Percentiles rank a stretch among this genome's conserved stretches.
These are phyloP conservation scores for Hyles lineata DNA, from an alignment of 2,888 invertebrate genomes.

Conservation along the genomic window DNA sequence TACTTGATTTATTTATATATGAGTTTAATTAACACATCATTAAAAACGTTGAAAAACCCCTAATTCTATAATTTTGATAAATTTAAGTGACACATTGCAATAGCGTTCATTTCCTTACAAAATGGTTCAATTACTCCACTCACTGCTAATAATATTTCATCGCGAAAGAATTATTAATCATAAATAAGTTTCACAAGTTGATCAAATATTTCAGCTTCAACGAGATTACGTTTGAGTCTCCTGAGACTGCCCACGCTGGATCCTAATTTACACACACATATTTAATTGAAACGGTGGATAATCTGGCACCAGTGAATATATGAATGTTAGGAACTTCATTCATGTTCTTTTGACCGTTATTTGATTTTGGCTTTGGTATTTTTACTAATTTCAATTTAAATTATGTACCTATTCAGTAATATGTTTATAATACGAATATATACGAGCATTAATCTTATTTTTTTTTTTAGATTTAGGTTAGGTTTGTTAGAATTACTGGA, in stretches of 20 bases:
- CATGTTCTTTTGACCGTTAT: neutral
- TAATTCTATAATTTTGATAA: neutral
- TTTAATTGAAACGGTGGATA: slow-evolving; percentile 17
- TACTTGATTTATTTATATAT: too few species aligned
- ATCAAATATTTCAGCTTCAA: slow-evolving; percentile 22
- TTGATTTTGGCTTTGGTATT: neutral
- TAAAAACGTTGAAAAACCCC: neutral
- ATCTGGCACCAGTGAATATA: slow-evolving; percentile 9
- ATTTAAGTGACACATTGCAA: neutral
- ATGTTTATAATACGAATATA: too few species aligned
- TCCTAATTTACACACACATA: slow-evolving; percentile 25
- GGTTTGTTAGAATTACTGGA: too few species aligned
- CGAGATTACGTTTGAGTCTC: slow-evolving; percentile 20
- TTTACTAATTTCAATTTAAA: neutral
- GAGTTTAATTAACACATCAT: too few species aligned
- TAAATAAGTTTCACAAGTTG: slow-evolving; percentile 18
- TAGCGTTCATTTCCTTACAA: too few species aligned
- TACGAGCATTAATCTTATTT: too few species aligned
- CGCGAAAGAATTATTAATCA: neutral
- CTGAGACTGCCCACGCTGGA: slow-evolving; percentile 22
- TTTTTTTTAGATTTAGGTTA: too few species aligned
- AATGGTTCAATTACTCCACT: neutral
- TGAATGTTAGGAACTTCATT: slow-evolving; percentile 1
- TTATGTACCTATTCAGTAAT: neutral
- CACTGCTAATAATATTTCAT: neutral